Evolutionary conservation across 2,888 invertebrate genomes (phyloP).

Genomic region (Tinea semifulvella): DNA sequence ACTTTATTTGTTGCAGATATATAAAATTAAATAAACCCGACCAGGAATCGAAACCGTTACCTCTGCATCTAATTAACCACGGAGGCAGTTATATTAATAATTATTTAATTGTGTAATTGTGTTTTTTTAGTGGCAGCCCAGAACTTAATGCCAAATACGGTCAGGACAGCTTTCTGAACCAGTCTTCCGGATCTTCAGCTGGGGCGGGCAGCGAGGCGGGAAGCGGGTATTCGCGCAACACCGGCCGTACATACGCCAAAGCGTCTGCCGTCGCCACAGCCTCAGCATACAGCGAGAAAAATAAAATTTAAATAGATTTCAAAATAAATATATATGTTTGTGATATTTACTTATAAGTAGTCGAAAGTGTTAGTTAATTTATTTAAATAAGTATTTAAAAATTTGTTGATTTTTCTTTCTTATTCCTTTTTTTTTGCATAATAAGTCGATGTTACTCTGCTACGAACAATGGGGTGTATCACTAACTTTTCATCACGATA

Average conservation of each 20-base stretch:
- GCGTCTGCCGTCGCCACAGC: slow-evolving; percentile 26
- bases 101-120: neutral
- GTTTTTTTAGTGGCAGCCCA: slow-evolving; percentile 22
- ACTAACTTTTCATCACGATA: no score
- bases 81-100: slow-evolving; percentile 1
- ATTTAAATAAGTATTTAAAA: no score
- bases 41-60: no score
- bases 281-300: slow-evolving; percentile 20
- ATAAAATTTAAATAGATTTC: neutral
- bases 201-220: slow-evolving; percentile 1
- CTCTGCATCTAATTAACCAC: neutral
- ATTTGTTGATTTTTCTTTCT: no score
- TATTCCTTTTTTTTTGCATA: no score
- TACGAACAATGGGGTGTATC: no score
- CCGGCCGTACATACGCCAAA: slow-evolving; percentile 22
- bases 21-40: no score
- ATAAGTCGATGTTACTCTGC: no score
- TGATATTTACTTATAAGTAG: neutral
- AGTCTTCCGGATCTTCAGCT: neutral
- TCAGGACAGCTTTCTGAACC: no score
- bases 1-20: no score
- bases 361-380: neutral
- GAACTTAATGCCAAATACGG: slow-evolving; percentile 29
- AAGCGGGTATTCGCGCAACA: neutral
- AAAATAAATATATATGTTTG: neutral